Conservation (phyloP, 2,888 invertebrate genomes). For the Euzophera pinguis region DNA sequence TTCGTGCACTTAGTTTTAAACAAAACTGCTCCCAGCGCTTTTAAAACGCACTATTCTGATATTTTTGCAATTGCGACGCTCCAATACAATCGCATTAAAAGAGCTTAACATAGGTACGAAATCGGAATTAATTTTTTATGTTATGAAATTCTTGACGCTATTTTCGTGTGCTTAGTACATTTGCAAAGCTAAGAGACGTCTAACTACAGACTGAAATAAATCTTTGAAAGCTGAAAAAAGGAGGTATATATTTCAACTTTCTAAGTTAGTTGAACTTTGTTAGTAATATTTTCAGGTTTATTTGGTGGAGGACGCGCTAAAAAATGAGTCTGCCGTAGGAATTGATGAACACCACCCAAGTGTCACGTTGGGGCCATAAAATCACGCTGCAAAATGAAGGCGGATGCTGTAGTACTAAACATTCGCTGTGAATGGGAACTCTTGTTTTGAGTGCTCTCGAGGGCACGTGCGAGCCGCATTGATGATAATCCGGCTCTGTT, state of each 20-base stretch:
- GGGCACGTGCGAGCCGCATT: background rate
- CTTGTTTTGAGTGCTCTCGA: background rate
- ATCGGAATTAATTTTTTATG: background rate
- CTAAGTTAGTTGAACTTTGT: no score
- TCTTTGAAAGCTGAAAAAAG: no score
- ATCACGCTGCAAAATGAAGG: slow-evolving; percentile 12
- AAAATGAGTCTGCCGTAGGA: background rate
- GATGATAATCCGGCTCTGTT: background rate
- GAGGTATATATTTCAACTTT: no score
- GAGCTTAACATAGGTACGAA: background rate
- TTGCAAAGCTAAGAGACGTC: no score
- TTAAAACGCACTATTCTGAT: slow-evolving; percentile 27
- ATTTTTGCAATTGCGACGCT: slow-evolving; percentile 3
- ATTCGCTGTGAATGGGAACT: slow-evolving; percentile 2
- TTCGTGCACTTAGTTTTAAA: slow-evolving; percentile 70
- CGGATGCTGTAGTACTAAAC: slow-evolving; percentile 9
- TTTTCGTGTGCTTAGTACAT: no score
- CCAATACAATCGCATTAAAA: background rate
- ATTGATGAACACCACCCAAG: slow-evolving; percentile 13
- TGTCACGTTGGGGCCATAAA: slow-evolving; percentile 15
- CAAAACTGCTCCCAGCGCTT: slow-evolving; percentile 48
- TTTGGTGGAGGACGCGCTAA: background rate
- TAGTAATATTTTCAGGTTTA: background rate
- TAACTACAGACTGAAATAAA: no score
- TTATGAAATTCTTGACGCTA: no score